Conservation (phyloP, 2,113 vertebrate species). For the Chloropsis hardwickii region DNA sequence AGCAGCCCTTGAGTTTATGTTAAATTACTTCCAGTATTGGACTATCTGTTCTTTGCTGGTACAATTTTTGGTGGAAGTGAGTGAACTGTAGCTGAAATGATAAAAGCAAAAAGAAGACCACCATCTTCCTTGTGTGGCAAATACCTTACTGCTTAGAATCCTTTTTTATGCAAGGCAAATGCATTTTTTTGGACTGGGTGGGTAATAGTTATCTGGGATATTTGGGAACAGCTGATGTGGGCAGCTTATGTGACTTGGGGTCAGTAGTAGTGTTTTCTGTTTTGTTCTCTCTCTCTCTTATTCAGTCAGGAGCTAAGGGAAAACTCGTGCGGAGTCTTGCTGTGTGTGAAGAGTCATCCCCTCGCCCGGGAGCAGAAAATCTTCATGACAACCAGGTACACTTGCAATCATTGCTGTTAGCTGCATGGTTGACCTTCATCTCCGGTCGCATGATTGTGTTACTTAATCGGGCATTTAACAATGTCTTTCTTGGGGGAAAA, state of each 20-base stretch:
- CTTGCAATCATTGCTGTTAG: not conserved
- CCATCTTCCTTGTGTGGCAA: not conserved
- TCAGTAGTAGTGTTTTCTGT: slow-evolving; percentile 9
- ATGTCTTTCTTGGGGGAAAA: slow-evolving; percentile 10
- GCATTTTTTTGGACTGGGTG: not conserved
- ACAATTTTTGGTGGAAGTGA: not conserved
- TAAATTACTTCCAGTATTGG: not conserved
- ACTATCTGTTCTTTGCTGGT: not conserved
- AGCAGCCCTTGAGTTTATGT: not conserved
- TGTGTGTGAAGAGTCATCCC: slow-evolving; percentile 85
- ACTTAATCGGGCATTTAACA: not conserved
- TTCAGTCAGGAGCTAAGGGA: slow-evolving; percentile 85
- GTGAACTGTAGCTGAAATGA: not conserved
- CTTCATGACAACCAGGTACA: slow-evolving; percentile 83
- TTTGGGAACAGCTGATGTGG: not conserved
- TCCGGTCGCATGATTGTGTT: slow-evolving; percentile 56
- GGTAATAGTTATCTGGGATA: not conserved
- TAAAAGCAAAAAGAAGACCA: not conserved
- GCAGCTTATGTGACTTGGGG: not conserved
- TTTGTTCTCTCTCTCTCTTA: slow-evolving; percentile 36
- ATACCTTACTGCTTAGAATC: not conserved
- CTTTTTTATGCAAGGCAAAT: not conserved
- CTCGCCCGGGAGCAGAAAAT: slow-evolving; percentile 69
- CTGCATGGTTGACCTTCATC: slow-evolving; percentile 57
- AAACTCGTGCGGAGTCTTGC: slow-evolving; percentile 88